Base-by-base conservation (phyloP, 1,140 invertebrate species). In the Sogatella furcifera region DNA sequence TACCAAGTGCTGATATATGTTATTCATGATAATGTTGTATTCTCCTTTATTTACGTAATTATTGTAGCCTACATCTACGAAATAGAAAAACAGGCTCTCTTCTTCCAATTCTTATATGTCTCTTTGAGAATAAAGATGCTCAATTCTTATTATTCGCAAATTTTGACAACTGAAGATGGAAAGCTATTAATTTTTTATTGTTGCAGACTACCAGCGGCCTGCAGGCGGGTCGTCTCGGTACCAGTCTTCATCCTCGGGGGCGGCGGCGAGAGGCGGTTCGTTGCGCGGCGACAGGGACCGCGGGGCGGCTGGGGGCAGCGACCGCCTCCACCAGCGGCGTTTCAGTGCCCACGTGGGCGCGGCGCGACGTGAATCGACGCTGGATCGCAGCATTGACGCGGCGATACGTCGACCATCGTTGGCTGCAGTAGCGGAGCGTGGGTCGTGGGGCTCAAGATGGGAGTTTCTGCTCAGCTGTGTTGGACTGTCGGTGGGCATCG, bases 401-500 rank as follows among this genome's bases (percentile, higher is more conserved):
- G 69, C 69, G 31, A 70, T 70, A 43, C 34, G 69, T 13, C 58
- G 69, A n/a, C 69, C 69, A 6, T 69, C 68, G 14, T 52, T 70
- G 55, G 69, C 69, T 1, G 66, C 65, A 8, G 63, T 69, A 13
- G 70, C 68, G 4, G 74, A 77, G 61, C 70, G 84, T 21, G 85
- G 82, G 5, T 81, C 80, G 62, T 92, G 89, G 89, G 80, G 80
- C 3, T 81, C 80, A 28, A 84, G 86, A 41, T 70, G 90, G 63
- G 83, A 86, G 70, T 86, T 85, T 66, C 77, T 92, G 58, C 74
- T 92, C n/a, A 87, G 88, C 22, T 88, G 87, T 69, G 78, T 92
- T 46, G 78, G 90, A 70, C 76, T 93, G 77, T 82, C 84, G 14
- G 86, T 93, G n/a, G 89, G 89, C 5, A 78, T 91, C 53, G 89